A percentile compares a stretch with the other conserved stretches of the same genome.
Evolutionary conservation across 2,113 vertebrate species (phyloP).

Genomic region (Columba livia): DNA sequence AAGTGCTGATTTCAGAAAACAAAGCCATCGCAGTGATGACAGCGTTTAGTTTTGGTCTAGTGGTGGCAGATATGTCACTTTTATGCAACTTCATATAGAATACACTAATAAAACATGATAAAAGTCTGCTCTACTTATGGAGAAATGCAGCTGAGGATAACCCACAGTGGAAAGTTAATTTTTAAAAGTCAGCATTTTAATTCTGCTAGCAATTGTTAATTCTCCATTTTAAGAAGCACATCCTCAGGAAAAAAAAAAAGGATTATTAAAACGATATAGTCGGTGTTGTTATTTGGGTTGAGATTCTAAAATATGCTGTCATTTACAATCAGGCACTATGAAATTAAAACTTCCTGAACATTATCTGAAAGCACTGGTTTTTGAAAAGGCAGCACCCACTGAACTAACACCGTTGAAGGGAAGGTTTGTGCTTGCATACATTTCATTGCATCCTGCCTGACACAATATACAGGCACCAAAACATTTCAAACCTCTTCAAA

Average conservation of each 20-base stretch:
- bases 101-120: constrained; percentile 5
- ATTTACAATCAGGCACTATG: background rate
- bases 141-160: background rate
- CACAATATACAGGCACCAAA: background rate
- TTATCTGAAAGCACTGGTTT: background rate
- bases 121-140: constrained; percentile 7
- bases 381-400: background rate
- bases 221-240: background rate
- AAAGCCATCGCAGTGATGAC: background rate
- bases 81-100: constrained; percentile 1
- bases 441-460: background rate
- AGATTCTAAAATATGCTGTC: background rate
- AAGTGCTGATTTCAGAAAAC: constrained; percentile 1
- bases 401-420: background rate
- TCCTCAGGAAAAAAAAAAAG: background rate
- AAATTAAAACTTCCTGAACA: background rate
- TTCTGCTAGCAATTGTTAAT: background rate
- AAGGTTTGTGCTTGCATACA: background rate
- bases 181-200: background rate
- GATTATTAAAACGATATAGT: background rate
- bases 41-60: constrained; percentile 22
- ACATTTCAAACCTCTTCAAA: background rate
- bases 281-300: background rate
- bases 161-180: background rate
- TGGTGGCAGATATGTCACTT: constrained; percentile 27